Percentiles rank a stretch among this genome's conserved stretches.
These are phyloP conservation scores for Stigmatopora nigra DNA, from an alignment of 2,113 vertebrate genomes.

Conservation along the genomic window DNA sequence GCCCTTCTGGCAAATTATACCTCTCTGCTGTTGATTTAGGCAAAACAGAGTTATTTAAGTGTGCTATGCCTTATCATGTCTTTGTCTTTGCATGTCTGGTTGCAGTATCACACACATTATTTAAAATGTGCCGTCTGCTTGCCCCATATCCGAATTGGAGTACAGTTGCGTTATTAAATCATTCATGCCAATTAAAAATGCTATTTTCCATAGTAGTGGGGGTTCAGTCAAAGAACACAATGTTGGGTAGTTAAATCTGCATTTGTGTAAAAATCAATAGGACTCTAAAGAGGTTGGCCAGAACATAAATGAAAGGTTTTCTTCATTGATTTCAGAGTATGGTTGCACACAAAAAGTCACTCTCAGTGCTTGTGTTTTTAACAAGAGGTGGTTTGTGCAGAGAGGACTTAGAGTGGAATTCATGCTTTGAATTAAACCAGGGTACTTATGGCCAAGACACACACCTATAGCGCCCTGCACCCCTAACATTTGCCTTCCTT, in stretches of 20 bases:
- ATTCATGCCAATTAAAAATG: background rate
- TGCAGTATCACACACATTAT: background rate
- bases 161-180: background rate
- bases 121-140: background rate
- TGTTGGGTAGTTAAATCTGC: conserved; percentile 7
- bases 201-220: conserved; percentile 3
- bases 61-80: no score
- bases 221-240: background rate
- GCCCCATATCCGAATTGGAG: background rate
- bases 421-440: conserved; percentile 9
- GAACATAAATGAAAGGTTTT: conserved; percentile 10
- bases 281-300: background rate
- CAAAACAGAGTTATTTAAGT: no score
- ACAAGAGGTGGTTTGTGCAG: conserved; percentile 10
- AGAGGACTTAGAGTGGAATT: conserved; percentile 3
- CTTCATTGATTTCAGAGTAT: background rate
- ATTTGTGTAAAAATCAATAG: conserved; percentile 4
- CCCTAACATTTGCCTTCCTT: conserved; percentile 3
- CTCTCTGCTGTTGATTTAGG: no score
- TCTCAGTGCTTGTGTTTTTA: background rate
- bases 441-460: conserved; percentile 5
- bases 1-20: no score
- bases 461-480: conserved; percentile 2
- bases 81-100: no score
- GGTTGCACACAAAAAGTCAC: conserved; percentile 7